These are phyloP conservation scores for Engraulis encrasicolus DNA, from an alignment of 2,113 vertebrate genomes.

Conservation along the genomic window DNA sequence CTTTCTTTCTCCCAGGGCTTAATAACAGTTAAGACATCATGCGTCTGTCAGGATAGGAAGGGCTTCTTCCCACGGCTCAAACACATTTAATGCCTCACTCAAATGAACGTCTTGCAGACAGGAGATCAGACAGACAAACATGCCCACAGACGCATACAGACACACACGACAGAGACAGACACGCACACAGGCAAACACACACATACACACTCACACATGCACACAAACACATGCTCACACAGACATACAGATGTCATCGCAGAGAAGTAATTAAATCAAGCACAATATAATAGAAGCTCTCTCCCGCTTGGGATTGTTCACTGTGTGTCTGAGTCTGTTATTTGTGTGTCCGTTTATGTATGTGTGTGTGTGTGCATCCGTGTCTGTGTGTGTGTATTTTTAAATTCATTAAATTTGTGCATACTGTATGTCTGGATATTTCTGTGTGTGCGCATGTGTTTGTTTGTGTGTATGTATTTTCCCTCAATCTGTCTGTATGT, in stretches of 20 bases:
- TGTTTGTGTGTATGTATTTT: no score
- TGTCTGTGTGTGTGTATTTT: no score
- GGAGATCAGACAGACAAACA: neutral
- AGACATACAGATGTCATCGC: neutral
- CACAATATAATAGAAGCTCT: neutral
- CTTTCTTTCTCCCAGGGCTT: neutral
- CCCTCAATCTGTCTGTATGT: no score
- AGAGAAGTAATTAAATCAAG: neutral
- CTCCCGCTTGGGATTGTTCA: no score
- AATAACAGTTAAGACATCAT: neutral
- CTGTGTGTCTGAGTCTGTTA: no score
- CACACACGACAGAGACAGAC: slow-evolving; percentile 27
- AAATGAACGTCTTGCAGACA: neutral
- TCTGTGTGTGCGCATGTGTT: no score
- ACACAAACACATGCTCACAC: neutral
- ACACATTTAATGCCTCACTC: neutral
- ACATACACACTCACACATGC: slow-evolving; percentile 9
- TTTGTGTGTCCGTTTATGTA: neutral
- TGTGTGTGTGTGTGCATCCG: neutral
- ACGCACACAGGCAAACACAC: slow-evolving; percentile 24
- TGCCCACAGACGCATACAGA: slow-evolving; percentile 16
- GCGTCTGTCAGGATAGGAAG: neutral
- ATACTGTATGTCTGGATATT: no score
- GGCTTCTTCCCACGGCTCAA: neutral
- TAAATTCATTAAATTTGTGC: no score